These are phyloP conservation scores for Monoplex corrugatus DNA, from an alignment of 2,888 invertebrate species.

Conservation along the genomic window DNA sequence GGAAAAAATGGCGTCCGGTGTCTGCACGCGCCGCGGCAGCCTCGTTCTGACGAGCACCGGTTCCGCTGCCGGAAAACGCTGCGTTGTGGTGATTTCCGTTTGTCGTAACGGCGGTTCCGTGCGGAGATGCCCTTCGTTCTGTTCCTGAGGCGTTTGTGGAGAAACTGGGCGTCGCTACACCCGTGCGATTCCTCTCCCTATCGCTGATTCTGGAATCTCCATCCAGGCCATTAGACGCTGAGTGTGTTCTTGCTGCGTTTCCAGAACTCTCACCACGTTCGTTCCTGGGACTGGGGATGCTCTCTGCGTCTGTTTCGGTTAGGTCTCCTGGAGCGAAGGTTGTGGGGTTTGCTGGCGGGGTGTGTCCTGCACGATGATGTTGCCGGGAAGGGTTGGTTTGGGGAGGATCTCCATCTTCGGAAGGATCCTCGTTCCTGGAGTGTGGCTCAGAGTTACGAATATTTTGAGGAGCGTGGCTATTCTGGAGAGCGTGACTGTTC, in stretches of 20 bases:
- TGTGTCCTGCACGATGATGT: no score
- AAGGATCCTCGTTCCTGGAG: neutral
- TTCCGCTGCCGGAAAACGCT: no score
- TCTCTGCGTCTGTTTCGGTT: neutral
- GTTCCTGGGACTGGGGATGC: neutral
- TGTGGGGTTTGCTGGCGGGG: neutral
- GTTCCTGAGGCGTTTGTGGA: neutral
- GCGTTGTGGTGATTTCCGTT: no score
- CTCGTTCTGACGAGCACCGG: neutral
- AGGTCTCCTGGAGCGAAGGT: neutral
- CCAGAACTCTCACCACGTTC: neutral
- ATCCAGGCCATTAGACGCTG: no score
- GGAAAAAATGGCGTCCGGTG: constrained; percentile 30
- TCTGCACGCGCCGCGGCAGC: neutral
- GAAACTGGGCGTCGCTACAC: neutral
- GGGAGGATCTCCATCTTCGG: neutral
- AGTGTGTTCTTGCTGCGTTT: no score
- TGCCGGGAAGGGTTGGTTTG: neutral
- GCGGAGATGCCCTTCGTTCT: neutral
- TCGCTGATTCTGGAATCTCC: no score
- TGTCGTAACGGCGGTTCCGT: neutral
- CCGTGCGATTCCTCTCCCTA: neutral
- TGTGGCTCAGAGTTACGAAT: no score
- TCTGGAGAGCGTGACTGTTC: neutral
- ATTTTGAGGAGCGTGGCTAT: no score